Conservation (phyloP, 2,888 invertebrate species). For the Hemithea aestivaria region DNA sequence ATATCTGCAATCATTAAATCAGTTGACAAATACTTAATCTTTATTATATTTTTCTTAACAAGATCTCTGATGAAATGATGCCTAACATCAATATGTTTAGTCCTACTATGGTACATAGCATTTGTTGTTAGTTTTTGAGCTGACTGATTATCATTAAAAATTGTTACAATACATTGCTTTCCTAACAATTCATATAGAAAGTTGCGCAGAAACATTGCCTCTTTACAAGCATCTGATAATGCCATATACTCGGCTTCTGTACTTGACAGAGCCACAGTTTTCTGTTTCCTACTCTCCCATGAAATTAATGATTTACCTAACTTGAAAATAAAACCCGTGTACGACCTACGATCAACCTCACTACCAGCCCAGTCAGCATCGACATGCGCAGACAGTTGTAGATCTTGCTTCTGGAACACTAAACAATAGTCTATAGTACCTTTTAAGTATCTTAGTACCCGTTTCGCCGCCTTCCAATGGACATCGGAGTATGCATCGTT, state of each 20-base stretch:
- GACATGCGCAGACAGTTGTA: conserved; percentile 1
- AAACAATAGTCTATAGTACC: conserved; percentile 19
- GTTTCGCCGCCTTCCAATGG: conserved; percentile 27
- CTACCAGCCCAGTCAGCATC: conserved; percentile 25
- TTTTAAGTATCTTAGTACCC: conserved; percentile 26
- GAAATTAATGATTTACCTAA: background rate
- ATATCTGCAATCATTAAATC: conserved; percentile 3
- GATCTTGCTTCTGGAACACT: conserved; percentile 4
- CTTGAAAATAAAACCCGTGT: conserved; percentile 25
- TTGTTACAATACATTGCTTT: background rate
- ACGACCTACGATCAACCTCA: conserved; percentile 19
- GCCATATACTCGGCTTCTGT: conserved; percentile 26
- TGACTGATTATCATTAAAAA: conserved; percentile 3
- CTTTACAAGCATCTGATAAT: conserved; percentile 10
- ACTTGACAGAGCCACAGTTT: conserved; percentile 32
- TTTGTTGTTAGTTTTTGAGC: too few relatives aligned
- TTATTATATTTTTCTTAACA: background rate
- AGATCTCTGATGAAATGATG: conserved; percentile 1
- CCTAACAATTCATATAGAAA: conserved; percentile 1
- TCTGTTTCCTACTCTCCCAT: conserved; percentile 29
- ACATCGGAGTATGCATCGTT: conserved; percentile 15
- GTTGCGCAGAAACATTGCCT: conserved; percentile 3
- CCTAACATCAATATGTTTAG: conserved; percentile 1
- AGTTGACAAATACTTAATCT: background rate
- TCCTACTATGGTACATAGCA: too few relatives aligned